Base-by-base conservation (phyloP, 2,113 vertebrate genomes). In the Dinomys branickii region DNA sequence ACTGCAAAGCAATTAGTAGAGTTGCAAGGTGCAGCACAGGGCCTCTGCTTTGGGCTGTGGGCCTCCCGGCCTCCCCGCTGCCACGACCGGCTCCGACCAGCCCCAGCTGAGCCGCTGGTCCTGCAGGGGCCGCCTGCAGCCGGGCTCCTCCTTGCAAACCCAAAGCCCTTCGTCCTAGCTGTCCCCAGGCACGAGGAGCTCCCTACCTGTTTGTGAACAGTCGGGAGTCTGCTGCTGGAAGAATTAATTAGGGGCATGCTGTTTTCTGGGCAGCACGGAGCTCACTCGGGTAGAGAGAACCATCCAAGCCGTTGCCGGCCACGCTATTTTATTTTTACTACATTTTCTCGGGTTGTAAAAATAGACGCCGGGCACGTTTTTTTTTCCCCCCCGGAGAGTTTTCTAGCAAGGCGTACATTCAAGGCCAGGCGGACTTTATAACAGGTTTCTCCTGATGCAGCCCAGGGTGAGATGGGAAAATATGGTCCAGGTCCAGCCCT, bases 301-400 rank as follows among this genome's bases (percentile, higher is more conserved):
- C 82, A 47, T 97, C 98, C 97, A 97, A 3, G 98, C 97, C 98
- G 97, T 97, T 94, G 96, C 97, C 87, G 98, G 97, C 98, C 98
- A 94, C 82, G 93, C 95, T 81, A 56, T 94, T 97, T 98, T 98
- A 98, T 98, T 98, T 98, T 98, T 98, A 98, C 98, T 98, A 98
- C 98, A 97, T 98, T 98, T 98, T 98, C 98, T 98, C 98, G 97
- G 98, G 89, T 97, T 98, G 93, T 94, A 98, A 98, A 99, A 99
- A 98, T 98, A 99, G 98, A 98, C 97, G 65, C 97, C 93, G 91
- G 98, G 91, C 98, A 98, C 96, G 92, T 98, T 98, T 97, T 97
- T 97, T 89, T 12, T 6, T 1, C 10, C 10, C 3, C 22, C 22
- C 82, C 90, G 19, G 97, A 77, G 97, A 98, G 98, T 98, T 99